These are phyloP conservation scores for Crocidura indochinensis DNA, from an alignment of 2,797 vertebrate genomes.

Conservation along the genomic window DNA sequence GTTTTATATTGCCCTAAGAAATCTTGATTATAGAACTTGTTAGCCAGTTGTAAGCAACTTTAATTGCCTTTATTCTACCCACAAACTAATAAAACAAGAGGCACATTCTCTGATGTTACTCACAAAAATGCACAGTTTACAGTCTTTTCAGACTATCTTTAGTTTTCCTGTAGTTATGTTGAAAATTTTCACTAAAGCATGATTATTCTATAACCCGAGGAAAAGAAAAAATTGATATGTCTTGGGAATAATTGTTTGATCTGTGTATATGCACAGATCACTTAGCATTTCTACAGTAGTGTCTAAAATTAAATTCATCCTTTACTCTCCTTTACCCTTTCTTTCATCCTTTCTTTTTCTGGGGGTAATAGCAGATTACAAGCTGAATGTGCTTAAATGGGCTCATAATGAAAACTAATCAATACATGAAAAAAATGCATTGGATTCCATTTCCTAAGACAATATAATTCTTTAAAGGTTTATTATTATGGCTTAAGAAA, in stretches of 20 bases:
- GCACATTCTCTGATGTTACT: slow-evolving; percentile 28
- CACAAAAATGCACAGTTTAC: not conserved
- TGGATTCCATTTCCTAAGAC: slow-evolving; percentile 5
- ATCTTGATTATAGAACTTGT: slow-evolving; percentile 17
- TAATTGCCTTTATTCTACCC: slow-evolving; percentile 56
- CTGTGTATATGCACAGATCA: not conserved
- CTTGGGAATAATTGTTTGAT: slow-evolving; percentile 38
- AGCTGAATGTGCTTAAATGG: not conserved
- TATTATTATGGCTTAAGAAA: not conserved
- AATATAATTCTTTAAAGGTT: not conserved
- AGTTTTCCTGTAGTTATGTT: slow-evolving; percentile 52
- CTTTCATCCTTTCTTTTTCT: not conserved
- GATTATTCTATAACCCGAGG: slow-evolving; percentile 55
- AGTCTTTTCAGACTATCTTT: not conserved
- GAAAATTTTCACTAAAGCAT: slow-evolving; percentile 50
- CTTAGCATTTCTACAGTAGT: slow-evolving; percentile 11
- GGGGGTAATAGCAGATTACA: not conserved
- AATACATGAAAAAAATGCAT: not conserved
- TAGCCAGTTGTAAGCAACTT: slow-evolving; percentile 9
- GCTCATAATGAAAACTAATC: slow-evolving; percentile 40
- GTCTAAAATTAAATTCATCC: not conserved
- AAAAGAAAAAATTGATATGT: slow-evolving; percentile 12
- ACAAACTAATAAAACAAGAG: slow-evolving; percentile 24
- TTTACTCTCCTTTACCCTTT: not conserved
- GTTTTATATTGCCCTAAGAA: slow-evolving; percentile 50